Evolutionary conservation across 2,888 invertebrate species (phyloP).

Genomic region (Drosophila anomelani): DNA sequence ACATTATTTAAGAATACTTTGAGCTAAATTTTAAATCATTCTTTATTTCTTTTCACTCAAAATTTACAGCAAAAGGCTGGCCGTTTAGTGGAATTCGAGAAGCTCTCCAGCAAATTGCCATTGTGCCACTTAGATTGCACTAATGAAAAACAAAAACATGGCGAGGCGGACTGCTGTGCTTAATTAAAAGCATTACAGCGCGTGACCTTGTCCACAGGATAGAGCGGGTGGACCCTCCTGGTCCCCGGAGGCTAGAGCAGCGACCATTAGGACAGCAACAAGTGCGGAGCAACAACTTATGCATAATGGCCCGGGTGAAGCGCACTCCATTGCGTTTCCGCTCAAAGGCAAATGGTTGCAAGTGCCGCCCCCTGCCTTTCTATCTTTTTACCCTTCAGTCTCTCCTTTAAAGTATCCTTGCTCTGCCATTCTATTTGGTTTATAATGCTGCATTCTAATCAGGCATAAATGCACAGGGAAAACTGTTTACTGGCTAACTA

Average conservation of each 20-base stretch:
- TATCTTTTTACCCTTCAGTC: neutral
- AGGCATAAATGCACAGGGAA: conserved; percentile 19
- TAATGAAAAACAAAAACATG: conserved; percentile 37
- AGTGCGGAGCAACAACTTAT: conserved; percentile 38
- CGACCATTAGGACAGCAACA: conserved; percentile 45
- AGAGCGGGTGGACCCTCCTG: conserved; percentile 9
- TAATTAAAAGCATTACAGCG: conserved; percentile 65
- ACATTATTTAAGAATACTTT: neutral
- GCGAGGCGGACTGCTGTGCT: conserved; percentile 18
- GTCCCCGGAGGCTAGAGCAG: conserved; percentile 23
- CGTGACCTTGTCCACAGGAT: conserved; percentile 53
- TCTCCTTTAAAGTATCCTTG: conserved; percentile 17
- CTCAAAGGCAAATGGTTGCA: conserved; percentile 32
- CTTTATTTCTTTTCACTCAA: neutral
- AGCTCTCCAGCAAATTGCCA: conserved; percentile 34
- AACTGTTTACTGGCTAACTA: neutral
- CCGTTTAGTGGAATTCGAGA: conserved; percentile 20
- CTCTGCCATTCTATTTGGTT: conserved; percentile 22
- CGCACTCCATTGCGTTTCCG: conserved; percentile 39
- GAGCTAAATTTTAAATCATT: neutral
- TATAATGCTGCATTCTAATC: conserved; percentile 25
- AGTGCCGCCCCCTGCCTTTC: conserved; percentile 18
- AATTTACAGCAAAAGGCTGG: neutral
- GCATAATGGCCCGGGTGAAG: conserved; percentile 46
- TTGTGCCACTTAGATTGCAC: conserved; percentile 39